These are phyloP conservation scores for Phania funesta DNA, from an alignment of 2,888 invertebrate species.

Conservation along the genomic window DNA sequence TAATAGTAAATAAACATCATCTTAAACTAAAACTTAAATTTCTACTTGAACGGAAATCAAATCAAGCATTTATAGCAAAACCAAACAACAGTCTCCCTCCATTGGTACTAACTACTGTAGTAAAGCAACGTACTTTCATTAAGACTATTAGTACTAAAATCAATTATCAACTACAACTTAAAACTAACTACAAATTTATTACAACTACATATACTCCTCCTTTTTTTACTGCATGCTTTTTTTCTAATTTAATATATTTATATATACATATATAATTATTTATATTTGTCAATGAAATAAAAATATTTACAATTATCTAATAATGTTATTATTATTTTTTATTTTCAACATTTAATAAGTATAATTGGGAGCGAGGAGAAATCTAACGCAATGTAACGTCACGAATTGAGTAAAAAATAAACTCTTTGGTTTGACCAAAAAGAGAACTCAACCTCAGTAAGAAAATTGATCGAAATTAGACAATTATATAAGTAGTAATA, in stretches of 20 bases:
- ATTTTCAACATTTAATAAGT: slow-evolving; percentile 20
- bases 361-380: too few species aligned
- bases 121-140: slow-evolving; percentile 16
- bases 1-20: slow-evolving; percentile 63
- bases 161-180: background rate
- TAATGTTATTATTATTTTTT: slow-evolving; percentile 16
- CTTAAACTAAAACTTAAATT: slow-evolving; percentile 11
- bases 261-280: slow-evolving; percentile 4
- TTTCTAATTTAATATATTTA: slow-evolving; percentile 3
- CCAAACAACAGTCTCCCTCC: slow-evolving; percentile 24
- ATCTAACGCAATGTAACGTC: slow-evolving; percentile 9
- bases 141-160: slow-evolving; percentile 18
- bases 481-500: too few species aligned
- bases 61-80: slow-evolving; percentile 40
- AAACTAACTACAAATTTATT: background rate
- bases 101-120: slow-evolving; percentile 37
- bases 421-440: slow-evolving; percentile 19
- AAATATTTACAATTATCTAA: background rate
- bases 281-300: background rate
- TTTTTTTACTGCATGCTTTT: slow-evolving; percentile 61
- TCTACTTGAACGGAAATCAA: slow-evolving; percentile 13
- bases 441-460: slow-evolving; percentile 44
- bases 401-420: background rate
- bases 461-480: background rate
- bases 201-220: slow-evolving; percentile 38